Evolutionary conservation across 1,140 invertebrate species (phyloP), one percentile per base, ranked within the genome.

Genomic region (Aleiodes sp.): DNA sequence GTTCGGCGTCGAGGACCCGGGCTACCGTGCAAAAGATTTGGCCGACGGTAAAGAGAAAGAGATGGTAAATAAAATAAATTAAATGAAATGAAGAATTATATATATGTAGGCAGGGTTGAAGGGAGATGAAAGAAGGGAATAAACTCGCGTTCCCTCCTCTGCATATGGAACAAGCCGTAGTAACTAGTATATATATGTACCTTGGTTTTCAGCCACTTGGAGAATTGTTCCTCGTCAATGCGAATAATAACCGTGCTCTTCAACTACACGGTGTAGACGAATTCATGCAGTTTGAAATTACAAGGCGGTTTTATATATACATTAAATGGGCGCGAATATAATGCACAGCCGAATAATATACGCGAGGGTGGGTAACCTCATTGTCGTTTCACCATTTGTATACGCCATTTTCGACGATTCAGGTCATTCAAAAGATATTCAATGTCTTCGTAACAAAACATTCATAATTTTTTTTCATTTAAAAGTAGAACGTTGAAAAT

Each of bases 181-280:
- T 35, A 12, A 35, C 6, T 35, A 12, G 33, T 35, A 35, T 35
- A 35, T 35, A 35, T 60, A 7, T 19, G n/a, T 35, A 1, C 43
- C 31, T 74, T 75, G 73, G 71, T 78, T 73, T 70, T 39, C 56
- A 39, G 7, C 75, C 75, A 76, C 75, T 67, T 68, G 73, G 59
- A 56, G 43, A 67, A 63, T 72, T 72, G 75, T 75, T 78, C 76
- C 75, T 76, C 73, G 73, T 78, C 78, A 79, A 76, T 74, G 73
- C 70, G 72, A 75, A 79, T 78, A 79, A 78, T 76, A 75, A 75
- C 62, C 52, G 67, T 70, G 39, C 72, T 71, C 62, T 46, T 68
- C 43, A n/a, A n/a, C n/a, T 31, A 71, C 67, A 59, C 63, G 60
- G 52, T 37, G 70, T 35, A 21, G 33, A 37, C 14, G 60, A 35